These are phyloP conservation scores for Megathymus violae DNA, from an alignment of 1,140 invertebrate species.

Conservation along the genomic window DNA sequence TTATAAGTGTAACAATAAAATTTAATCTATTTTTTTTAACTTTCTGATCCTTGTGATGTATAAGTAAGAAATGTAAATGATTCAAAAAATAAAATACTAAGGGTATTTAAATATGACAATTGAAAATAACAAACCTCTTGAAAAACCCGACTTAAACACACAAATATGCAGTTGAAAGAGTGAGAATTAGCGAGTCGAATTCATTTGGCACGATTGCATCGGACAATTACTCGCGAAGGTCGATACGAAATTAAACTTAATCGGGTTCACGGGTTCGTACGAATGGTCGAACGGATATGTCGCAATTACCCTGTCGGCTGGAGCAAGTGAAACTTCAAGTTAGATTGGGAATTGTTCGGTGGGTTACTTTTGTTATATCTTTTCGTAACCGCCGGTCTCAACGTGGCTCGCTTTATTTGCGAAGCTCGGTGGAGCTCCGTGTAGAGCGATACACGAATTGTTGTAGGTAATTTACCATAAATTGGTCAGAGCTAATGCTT, in stretches of 20 bases:
- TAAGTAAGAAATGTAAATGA: too few relatives aligned
- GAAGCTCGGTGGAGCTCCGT: slow-evolving; percentile 1
- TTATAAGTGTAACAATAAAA: too few relatives aligned
- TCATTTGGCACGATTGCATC: slow-evolving; percentile 44
- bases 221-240: slow-evolving; percentile 61
- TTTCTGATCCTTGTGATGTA: too few relatives aligned
- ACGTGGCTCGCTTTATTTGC: not conserved
- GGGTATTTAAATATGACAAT: not conserved
- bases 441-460: slow-evolving; percentile 15
- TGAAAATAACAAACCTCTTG: not conserved
- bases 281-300: slow-evolving; percentile 58
- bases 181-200: slow-evolving; percentile 49
- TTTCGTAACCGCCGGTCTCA: slow-evolving; percentile 23
- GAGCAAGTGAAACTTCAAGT: slow-evolving; percentile 59
- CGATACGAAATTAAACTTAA: slow-evolving; percentile 58
- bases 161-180: slow-evolving; percentile 3
- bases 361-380: slow-evolving; percentile 37
- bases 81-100: too few relatives aligned
- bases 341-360: slow-evolving; percentile 53
- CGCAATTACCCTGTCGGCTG: slow-evolving; percentile 68
- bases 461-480: slow-evolving; percentile 21
- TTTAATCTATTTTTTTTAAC: too few relatives aligned
- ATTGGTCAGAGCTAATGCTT: slow-evolving; percentile 5
- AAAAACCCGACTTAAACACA: not conserved
- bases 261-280: slow-evolving; percentile 53